Evolutionary conservation across 2,888 invertebrate species (phyloP).

Genomic region (Nineta flava): DNA sequence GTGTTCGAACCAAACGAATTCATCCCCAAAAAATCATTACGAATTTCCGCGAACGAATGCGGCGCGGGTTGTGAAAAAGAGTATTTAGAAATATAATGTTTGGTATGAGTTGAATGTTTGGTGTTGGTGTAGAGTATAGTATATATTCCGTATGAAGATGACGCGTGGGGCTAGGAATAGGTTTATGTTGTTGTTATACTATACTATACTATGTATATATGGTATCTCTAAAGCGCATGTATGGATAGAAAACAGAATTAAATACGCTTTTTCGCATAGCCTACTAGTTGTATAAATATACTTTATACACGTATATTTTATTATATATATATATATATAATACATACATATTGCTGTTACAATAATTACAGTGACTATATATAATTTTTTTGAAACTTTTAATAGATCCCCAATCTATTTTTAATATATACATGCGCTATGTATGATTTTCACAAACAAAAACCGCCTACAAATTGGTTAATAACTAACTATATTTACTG

Average conservation of each 20-base stretch:
- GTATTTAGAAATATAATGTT: background rate
- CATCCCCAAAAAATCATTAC: conserved; percentile 79
- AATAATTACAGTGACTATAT: no score
- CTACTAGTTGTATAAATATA: conserved; percentile 11
- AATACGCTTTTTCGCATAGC: conserved; percentile 10
- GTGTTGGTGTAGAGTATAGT: no score
- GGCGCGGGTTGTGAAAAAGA: conserved; percentile 15
- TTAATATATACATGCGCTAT: no score
- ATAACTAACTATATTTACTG: no score
- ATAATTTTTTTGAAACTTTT: no score
- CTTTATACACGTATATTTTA: background rate
- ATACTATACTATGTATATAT: conserved; percentile 3
- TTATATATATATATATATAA: background rate
- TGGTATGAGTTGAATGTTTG: no score
- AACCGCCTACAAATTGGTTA: no score
- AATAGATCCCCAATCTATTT: no score
- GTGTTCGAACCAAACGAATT: conserved; percentile 30
- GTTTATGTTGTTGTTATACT: conserved; percentile 9
- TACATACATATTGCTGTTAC: background rate
- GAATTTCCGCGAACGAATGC: conserved; percentile 47
- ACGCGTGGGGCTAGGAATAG: conserved; percentile 9
- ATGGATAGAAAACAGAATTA: conserved; percentile 9
- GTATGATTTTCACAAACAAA: no score
- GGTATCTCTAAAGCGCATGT: conserved; percentile 12
- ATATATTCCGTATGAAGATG: background rate